Evolutionary conservation across 2,888 invertebrate species (phyloP).

Genomic region (Panzeria rudis): DNA sequence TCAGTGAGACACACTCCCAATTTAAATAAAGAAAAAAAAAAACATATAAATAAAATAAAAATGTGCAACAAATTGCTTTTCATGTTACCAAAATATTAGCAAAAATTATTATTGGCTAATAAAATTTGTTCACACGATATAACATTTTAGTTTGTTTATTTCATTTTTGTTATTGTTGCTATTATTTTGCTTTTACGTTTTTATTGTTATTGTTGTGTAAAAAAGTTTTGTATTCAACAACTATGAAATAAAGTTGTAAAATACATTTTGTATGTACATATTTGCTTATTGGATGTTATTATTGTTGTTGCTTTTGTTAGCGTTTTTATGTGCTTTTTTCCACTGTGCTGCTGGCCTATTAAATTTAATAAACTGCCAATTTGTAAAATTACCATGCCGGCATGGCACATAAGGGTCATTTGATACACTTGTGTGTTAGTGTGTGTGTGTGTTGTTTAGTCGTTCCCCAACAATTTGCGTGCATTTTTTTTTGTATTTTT

Average conservation of each 20-base stretch:
- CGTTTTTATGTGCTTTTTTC: background rate
- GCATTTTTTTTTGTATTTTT: background rate
- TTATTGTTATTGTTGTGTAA: conserved; percentile 11
- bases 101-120: conserved; percentile 64
- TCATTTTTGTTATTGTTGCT: conserved; percentile 19
- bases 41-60: conserved; percentile 9
- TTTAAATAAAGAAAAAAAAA: conserved; percentile 1
- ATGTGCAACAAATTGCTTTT: conserved; percentile 68
- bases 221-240: conserved; percentile 16
- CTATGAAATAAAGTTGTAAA: conserved; percentile 21
- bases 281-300: background rate
- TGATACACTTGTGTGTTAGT: background rate
- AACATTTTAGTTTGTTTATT: conserved; percentile 39
- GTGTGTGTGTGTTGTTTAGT: background rate
- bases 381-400: conserved; percentile 61
- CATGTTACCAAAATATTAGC: conserved; percentile 69
- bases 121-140: conserved; percentile 69
- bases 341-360: conserved; percentile 48
- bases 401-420: conserved; percentile 14
- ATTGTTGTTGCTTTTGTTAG: background rate
- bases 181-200: background rate
- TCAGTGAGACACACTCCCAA: background rate
- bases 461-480: conserved; percentile 6
- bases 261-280: conserved; percentile 5
- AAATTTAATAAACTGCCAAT: conserved; percentile 70